Conservation (phyloP, 2,888 invertebrate genomes). For the Stegana nigrithorax region DNA sequence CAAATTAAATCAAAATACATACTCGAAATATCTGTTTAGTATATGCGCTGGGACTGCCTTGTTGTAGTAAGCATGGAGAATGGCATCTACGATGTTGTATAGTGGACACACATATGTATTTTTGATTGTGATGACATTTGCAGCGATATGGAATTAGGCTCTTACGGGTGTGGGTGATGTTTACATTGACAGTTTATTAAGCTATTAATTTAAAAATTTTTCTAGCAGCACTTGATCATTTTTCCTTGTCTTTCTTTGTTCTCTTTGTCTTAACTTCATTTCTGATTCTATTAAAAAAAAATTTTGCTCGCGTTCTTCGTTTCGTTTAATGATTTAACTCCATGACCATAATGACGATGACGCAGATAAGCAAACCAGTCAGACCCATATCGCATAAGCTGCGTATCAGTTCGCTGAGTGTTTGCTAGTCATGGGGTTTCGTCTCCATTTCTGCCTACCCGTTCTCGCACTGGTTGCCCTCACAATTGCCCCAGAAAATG, state of each 20-base stretch:
- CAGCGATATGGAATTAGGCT: too few species aligned
- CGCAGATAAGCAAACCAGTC: slow-evolving; percentile 36
- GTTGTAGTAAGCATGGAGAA: too few species aligned
- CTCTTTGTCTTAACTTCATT: background rate
- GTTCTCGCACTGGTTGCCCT: slow-evolving; percentile 74
- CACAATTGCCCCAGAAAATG: slow-evolving; percentile 90
- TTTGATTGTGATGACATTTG: too few species aligned
- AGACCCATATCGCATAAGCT: slow-evolving; percentile 30
- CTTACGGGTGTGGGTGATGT: too few species aligned
- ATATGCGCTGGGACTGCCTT: too few species aligned
- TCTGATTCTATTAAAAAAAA: background rate
- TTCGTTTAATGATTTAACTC: slow-evolving; percentile 6
- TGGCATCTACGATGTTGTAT: too few species aligned
- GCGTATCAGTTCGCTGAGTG: background rate
- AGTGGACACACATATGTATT: too few species aligned
- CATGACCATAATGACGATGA: slow-evolving; percentile 24
- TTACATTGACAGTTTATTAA: too few species aligned
- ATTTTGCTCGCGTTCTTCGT: background rate
- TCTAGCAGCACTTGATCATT: background rate
- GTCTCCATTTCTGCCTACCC: slow-evolving; percentile 46
- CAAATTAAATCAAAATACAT: too few species aligned
- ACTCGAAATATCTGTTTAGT: too few species aligned
- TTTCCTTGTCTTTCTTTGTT: background rate
- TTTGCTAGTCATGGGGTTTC: background rate
- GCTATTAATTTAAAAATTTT: too few species aligned